phyloP scores from a whole-genome alignment of 2,888 invertebrate genomes.

The Caenorhabditis sp. region DNA sequence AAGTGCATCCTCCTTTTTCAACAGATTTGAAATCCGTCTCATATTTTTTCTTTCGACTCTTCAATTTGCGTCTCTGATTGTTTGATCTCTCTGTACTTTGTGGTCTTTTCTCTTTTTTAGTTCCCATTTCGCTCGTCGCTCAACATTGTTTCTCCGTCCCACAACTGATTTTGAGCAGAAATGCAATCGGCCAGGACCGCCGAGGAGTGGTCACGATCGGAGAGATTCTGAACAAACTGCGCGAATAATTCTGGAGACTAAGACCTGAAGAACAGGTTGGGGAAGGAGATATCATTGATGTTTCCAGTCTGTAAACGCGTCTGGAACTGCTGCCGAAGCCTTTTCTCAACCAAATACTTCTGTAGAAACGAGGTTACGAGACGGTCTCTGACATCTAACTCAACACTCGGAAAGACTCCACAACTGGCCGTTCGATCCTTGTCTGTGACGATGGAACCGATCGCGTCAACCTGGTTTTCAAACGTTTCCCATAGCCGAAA shows the following conservation, averaged over 20 bases:
- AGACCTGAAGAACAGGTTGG: constrained; percentile 12
- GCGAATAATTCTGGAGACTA: constrained; percentile 29
- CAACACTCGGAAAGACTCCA: neutral
- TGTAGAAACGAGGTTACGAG: constrained; percentile 38
- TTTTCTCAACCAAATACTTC: constrained; percentile 36
- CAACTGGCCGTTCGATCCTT: constrained; percentile 24
- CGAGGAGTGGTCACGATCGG: constrained; percentile 28
- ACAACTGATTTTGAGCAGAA: neutral
- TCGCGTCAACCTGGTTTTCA: constrained; percentile 32
- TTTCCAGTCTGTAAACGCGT: constrained; percentile 38
- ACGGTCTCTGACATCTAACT: constrained; percentile 23
- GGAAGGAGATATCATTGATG: no score
- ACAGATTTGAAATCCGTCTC: no score
- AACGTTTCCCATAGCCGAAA: constrained; percentile 19
- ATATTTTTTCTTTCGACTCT: neutral
- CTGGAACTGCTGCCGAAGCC: constrained; percentile 42
- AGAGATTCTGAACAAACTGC: constrained; percentile 37
- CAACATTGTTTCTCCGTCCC: neutral
- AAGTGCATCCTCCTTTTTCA: no score
- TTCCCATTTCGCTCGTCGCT: neutral
- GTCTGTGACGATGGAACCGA: constrained; percentile 46
- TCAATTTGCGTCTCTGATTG: constrained; percentile 6
- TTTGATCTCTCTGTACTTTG: constrained; percentile 37
- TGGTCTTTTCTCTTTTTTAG: constrained; percentile 16
- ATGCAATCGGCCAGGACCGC: constrained; percentile 25